Percentiles rank a stretch among this genome's conserved stretches.
phyloP scores from a whole-genome alignment of 2,888 invertebrate genomes.

The Chrysolina haemoptera region DNA sequence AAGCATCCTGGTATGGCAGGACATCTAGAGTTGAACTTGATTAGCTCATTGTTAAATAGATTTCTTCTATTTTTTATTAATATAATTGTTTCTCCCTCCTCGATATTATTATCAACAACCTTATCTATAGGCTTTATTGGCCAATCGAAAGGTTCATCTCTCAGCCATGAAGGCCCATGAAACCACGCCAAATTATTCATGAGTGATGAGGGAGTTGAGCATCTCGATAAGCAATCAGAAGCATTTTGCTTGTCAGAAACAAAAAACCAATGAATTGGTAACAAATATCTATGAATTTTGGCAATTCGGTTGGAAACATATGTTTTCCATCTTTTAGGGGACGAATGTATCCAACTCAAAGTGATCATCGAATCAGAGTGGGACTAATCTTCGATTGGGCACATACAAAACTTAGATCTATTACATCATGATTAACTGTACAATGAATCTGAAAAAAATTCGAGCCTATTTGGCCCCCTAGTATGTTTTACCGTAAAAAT shows the following conservation, averaged over 20 bases:
- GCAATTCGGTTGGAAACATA: neutral
- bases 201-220: too few relatives aligned
- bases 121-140: neutral
- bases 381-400: too few relatives aligned
- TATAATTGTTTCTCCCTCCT: neutral
- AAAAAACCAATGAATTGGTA: neutral
- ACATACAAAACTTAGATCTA: too few relatives aligned
- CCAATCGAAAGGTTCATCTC: neutral
- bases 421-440: too few relatives aligned
- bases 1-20: too few relatives aligned
- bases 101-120: neutral
- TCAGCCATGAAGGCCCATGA: neutral
- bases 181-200: neutral
- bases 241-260: neutral
- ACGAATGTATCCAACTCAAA: slow-evolving; percentile 16
- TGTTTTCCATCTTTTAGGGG: neutral
- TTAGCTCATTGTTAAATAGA: too few relatives aligned
- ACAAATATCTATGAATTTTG: slow-evolving; percentile 14
- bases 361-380: slow-evolving; percentile 12
- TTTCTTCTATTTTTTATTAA: too few relatives aligned
- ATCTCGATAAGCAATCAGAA: neutral
- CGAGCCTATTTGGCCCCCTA: too few relatives aligned
- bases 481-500: too few relatives aligned
- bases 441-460: too few relatives aligned
- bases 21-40: too few relatives aligned